Conservation (phyloP, 1,140 invertebrate species). For the Theocolax elegans region DNA sequence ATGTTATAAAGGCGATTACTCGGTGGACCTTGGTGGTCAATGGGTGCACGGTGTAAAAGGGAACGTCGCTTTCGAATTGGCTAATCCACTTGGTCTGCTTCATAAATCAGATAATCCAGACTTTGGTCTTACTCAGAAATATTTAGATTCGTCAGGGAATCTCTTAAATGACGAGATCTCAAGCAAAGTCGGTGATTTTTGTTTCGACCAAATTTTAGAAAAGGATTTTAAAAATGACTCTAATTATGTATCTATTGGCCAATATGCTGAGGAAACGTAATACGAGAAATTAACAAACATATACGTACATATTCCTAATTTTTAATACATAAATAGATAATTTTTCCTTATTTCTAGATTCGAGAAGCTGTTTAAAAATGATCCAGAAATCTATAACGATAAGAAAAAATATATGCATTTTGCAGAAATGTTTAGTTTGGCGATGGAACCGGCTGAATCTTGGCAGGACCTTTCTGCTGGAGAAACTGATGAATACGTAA, state of each 20-base stretch:
- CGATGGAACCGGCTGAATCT: conserved; percentile 68
- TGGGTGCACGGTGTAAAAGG: conserved; percentile 84
- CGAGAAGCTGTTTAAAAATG: conserved; percentile 34
- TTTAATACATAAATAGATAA: too few species aligned
- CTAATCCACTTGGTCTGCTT: conserved; percentile 54
- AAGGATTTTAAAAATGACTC: conserved; percentile 42
- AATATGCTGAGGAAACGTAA: conserved; percentile 61
- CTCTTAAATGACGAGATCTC: neutral
- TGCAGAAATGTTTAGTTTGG: conserved; percentile 66
- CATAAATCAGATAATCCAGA: conserved; percentile 21
- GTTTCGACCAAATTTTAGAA: conserved; percentile 42
- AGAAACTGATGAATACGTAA: conserved; percentile 63
- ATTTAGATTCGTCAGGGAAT: conserved; percentile 60
- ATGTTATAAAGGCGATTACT: conserved; percentile 68
- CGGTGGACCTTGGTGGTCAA: conserved; percentile 84
- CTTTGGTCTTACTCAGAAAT: conserved; percentile 65
- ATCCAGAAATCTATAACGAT: conserved; percentile 39
- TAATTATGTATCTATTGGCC: conserved; percentile 60
- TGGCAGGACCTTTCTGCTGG: conserved; percentile 70
- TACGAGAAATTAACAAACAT: too few species aligned
- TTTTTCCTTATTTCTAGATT: too few species aligned
- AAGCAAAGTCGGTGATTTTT: conserved; percentile 46
- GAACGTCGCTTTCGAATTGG: conserved; percentile 76
- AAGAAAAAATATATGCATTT: conserved; percentile 63
- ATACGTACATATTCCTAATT: too few species aligned